Conservation (phyloP, 2,888 invertebrate genomes). For the Lasius platythorax region DNA sequence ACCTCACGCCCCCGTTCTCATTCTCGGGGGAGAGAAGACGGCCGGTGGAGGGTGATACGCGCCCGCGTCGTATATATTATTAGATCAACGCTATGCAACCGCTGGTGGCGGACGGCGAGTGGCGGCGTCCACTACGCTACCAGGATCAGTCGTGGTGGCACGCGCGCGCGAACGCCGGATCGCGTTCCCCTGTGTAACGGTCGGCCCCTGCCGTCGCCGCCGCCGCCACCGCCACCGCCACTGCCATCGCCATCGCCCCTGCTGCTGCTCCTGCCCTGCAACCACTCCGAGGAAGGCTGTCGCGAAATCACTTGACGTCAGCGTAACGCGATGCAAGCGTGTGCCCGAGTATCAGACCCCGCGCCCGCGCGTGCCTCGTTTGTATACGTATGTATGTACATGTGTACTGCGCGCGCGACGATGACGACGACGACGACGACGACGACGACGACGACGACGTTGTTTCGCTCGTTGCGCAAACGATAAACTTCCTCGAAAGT, state of each 20-base stretch:
- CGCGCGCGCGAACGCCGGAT: background rate
- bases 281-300: slow-evolving; percentile 50
- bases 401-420: slow-evolving; percentile 3
- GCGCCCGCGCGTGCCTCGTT: slow-evolving; percentile 20
- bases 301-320: slow-evolving; percentile 69
- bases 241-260: background rate
- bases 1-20: slow-evolving; percentile 44
- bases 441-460: too few species aligned
- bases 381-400: slow-evolving; percentile 1
- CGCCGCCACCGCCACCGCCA: background rate
- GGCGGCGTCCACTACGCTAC: slow-evolving; percentile 63
- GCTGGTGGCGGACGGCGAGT: slow-evolving; percentile 59
- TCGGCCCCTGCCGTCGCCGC: background rate
- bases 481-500: slow-evolving; percentile 48
- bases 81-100: slow-evolving; percentile 67
- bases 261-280: background rate
- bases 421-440: too few species aligned
- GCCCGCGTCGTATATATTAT: slow-evolving; percentile 51
- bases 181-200: slow-evolving; percentile 27
- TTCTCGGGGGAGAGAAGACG: slow-evolving; percentile 10
- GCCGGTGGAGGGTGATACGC: slow-evolving; percentile 33
- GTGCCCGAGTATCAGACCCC: slow-evolving; percentile 6
- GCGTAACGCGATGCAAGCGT: slow-evolving; percentile 69
- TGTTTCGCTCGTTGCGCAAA: slow-evolving; percentile 52
- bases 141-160: slow-evolving; percentile 49